Evolutionary conservation across 2,113 vertebrate species (phyloP).

Genomic region (Machaerirhynchus nigripectus): DNA sequence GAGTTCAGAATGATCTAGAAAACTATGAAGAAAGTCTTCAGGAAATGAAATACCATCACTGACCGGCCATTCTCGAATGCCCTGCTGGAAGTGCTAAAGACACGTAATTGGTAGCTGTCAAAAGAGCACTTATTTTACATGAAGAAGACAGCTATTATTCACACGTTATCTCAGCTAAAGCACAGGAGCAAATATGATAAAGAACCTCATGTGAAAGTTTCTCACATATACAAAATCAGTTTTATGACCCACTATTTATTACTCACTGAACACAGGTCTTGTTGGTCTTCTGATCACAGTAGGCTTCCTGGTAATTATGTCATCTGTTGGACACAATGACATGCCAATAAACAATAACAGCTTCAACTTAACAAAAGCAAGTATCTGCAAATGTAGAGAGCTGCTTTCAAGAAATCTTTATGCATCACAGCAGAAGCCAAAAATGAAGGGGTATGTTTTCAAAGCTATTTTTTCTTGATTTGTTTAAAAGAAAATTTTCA

Average conservation of each 20-base stretch:
- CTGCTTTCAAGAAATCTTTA: background rate
- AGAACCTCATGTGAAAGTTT: background rate
- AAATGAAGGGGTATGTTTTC: background rate
- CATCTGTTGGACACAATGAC: background rate
- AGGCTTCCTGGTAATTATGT: conserved; percentile 55
- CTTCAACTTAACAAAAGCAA: background rate
- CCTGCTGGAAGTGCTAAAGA: background rate
- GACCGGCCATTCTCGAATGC: background rate
- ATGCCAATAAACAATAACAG: background rate
- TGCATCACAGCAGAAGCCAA: background rate
- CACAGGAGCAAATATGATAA: background rate
- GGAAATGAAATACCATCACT: background rate
- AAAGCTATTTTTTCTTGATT: background rate
- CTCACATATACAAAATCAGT: background rate
- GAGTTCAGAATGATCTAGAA: background rate
- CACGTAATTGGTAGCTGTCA: background rate
- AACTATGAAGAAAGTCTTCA: background rate
- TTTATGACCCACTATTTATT: background rate
- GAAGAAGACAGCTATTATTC: background rate
- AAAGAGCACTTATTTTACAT: background rate
- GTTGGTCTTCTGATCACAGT: conserved; percentile 47
- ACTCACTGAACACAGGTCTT: conserved; percentile 57
- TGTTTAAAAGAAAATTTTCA: background rate
- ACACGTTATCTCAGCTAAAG: background rate
- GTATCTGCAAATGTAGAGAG: background rate